These are phyloP conservation scores for Erynnis tages DNA, from an alignment of 2,888 invertebrate species.

Conservation along the genomic window DNA sequence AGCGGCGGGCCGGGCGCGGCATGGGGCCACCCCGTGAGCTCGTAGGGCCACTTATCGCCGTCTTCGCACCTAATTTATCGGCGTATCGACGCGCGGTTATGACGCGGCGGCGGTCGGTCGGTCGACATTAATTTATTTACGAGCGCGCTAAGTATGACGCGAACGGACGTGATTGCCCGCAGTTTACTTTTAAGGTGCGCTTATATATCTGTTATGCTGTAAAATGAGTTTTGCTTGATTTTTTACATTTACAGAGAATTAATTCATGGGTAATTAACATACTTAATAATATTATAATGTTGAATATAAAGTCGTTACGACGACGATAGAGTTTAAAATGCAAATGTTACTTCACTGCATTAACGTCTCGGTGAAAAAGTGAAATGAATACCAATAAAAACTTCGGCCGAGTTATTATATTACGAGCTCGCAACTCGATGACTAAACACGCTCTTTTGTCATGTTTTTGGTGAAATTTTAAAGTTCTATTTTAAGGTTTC, in stretches of 20 bases:
- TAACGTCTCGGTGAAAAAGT: no score
- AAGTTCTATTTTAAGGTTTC: constrained; percentile 20
- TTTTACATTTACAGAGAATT: background rate
- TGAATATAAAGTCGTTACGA: no score
- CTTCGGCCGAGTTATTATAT: background rate
- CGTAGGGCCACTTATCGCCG: constrained; percentile 67
- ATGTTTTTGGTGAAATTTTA: background rate
- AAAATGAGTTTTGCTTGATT: background rate
- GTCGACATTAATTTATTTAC: constrained; percentile 19
- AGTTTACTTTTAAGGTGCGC: constrained; percentile 13
- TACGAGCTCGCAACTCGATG: background rate
- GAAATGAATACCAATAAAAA: background rate
- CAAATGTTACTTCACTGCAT: no score
- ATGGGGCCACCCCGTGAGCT: constrained; percentile 46
- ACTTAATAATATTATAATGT: no score
- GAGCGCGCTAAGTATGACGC: constrained; percentile 3
- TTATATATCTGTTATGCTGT: background rate
- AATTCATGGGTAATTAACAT: no score
- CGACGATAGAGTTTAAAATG: no score
- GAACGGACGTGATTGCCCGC: background rate
- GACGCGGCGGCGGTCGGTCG: background rate
- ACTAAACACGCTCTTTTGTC: background rate
- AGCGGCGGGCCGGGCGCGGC: constrained; percentile 50
- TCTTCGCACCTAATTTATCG: constrained; percentile 78
- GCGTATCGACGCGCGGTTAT: constrained; percentile 52